Conservation (phyloP, 64 coral and sea anemone species). For the Orbicella faveolata region DNA sequence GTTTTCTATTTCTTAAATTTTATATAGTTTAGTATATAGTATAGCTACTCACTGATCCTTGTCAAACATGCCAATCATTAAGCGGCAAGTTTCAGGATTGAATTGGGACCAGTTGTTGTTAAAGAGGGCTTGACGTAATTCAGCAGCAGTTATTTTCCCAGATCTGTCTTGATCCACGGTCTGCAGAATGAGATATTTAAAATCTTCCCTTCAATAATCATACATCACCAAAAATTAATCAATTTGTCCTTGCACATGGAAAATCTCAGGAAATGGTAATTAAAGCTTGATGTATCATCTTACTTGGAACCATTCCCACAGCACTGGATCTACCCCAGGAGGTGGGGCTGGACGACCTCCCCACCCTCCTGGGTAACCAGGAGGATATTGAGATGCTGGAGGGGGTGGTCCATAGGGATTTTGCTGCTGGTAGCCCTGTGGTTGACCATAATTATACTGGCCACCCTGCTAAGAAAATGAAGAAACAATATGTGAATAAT, state of each 20-base stretch:
- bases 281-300: background rate
- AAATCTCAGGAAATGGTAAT: too few species aligned
- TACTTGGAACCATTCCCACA: conserved; percentile 99
- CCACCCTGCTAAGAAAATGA: conserved; percentile 38
- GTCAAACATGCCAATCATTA: conserved; percentile 99
- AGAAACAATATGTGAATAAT: background rate
- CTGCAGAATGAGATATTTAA: conserved; percentile 33
- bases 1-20: too few species aligned
- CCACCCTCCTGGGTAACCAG: conserved; percentile 35
- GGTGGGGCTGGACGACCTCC: conserved; percentile 67
- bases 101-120: conserved; percentile 98
- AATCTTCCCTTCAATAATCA: too few species aligned
- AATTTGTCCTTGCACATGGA: too few species aligned
- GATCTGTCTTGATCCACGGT: conserved; percentile 95
- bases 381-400: conserved; percentile 58
- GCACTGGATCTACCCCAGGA: conserved; percentile 79
- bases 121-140: conserved; percentile 77
- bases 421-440: conserved; percentile 58
- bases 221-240: too few species aligned
- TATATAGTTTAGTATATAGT: background rate
- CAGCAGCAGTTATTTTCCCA: conserved; percentile 88
- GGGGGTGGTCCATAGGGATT: conserved; percentile 83
- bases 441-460: conserved; percentile 56
- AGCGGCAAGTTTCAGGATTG: conserved; percentile 90
- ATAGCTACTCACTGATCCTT: conserved; percentile 80